Conservation (phyloP, 2,888 invertebrate species). For the Prosopocoilus inquinatus region DNA sequence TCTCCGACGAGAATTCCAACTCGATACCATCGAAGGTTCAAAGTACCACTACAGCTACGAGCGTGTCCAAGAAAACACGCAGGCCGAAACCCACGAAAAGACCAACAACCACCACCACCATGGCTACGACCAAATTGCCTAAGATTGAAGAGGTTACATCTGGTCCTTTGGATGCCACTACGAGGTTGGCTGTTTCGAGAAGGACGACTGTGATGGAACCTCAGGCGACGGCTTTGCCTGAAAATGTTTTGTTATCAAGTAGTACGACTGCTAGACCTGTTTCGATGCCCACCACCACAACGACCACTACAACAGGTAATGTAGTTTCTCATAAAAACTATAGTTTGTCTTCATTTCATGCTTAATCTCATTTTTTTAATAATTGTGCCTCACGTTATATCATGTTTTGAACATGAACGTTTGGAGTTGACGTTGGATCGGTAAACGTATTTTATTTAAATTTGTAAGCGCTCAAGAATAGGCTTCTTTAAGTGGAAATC, state of each 20-base stretch:
- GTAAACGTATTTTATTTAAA: too few species aligned
- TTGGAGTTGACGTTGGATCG: too few species aligned
- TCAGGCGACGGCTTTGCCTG: conserved; percentile 41
- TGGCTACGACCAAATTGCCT: conserved; percentile 13
- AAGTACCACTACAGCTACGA: conserved; percentile 47
- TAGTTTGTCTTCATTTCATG: too few species aligned
- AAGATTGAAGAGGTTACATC: conserved; percentile 22
- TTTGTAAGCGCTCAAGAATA: too few species aligned
- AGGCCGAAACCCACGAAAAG: conserved; percentile 29
- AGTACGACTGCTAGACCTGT: conserved; percentile 23
- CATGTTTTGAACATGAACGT: too few species aligned
- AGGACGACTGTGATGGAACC: conserved; percentile 55
- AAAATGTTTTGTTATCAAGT: conserved; percentile 31
- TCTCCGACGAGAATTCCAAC: conserved; percentile 39
- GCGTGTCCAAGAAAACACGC: conserved; percentile 26
- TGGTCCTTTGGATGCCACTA: conserved; percentile 27
- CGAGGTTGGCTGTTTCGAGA: conserved; percentile 39
- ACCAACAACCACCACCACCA: conserved; percentile 7
- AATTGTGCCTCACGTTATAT: too few species aligned
- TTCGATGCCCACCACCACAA: conserved; percentile 9
- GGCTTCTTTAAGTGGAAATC: too few species aligned
- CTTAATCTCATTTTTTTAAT: too few species aligned
- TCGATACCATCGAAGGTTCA: conserved; percentile 50
- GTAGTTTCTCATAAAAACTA: too few species aligned
- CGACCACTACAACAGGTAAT: conserved; percentile 32